Base-by-base conservation (phyloP, 1,140 invertebrate species). In the Ooceraea biroi region DNA sequence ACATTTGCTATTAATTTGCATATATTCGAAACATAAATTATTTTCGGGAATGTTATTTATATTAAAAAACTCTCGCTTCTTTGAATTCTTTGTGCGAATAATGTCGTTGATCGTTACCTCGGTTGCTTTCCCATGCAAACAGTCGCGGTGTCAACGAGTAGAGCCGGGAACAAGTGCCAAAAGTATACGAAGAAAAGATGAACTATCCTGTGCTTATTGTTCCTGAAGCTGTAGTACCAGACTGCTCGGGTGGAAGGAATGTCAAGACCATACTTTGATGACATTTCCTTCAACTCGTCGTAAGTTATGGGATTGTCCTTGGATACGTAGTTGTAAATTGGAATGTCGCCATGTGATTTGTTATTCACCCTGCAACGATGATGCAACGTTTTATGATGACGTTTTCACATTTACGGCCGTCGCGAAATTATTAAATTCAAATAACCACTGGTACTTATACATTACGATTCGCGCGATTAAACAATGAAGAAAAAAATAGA, bases 131-230 rank as follows among this genome's bases (percentile, higher is more conserved):
- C 96, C 19, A 96, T 85, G 82, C 96, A 95, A 1, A 96, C 60
- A 12, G 95, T 95, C 3, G 95, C 87, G 0, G 94, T 93, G 85
- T 97, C 97, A n/a, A 97, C 93, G 0, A 97, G 60, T n/a, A 96
- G 90, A 0, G 96, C 97, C 0, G 97, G 97, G 3, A 97, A 72
- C 46, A 96, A 91, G 85, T 97, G 97, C 10, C 96, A 90, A 11
- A 95, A 93, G 27, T 95, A 94, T 0, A 95, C 89, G 76, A 92
- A 95, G 61, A 95, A 93, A 14, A 94, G 86, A 85, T 96, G 95
- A 2, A 96, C 57, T 3, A 94, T 84, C 55, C 91, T 94, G 84
- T 93, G 89, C 58, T 94, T 95, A 72, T 93, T 95, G 74, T 96
- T 94, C n/a, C 93, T 90, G 36, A 96, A 94, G 73, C 94, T 95